These are phyloP conservation scores for Drosophila leontia DNA, from an alignment of 1,140 invertebrate genomes.

Conservation along the genomic window DNA sequence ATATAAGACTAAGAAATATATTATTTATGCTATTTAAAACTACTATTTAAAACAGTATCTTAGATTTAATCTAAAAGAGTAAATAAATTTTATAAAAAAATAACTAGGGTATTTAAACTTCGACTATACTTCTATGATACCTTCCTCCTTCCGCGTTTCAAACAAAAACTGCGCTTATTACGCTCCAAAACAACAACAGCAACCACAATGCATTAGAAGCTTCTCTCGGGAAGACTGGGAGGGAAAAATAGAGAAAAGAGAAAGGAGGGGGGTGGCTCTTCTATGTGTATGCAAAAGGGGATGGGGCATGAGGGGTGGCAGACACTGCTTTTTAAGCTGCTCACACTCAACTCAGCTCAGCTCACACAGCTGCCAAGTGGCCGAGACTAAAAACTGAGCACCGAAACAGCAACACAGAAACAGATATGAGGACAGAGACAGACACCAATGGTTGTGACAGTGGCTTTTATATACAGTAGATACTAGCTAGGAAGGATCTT, in stretches of 20 bases:
- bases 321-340: constrained; percentile 39
- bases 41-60: no score
- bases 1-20: no score
- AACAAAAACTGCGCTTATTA: constrained; percentile 78
- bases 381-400: constrained; percentile 48
- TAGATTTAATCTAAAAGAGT: no score
- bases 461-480: constrained; percentile 44
- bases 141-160: constrained; percentile 10
- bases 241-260: constrained; percentile 8
- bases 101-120: neutral
- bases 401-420: constrained; percentile 45
- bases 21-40: no score
- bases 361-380: constrained; percentile 61
- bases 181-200: constrained; percentile 14
- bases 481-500: neutral
- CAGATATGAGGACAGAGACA: constrained; percentile 21
- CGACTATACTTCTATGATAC: neutral
- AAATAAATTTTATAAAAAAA: neutral
- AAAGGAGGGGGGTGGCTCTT: neutral
- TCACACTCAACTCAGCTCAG: constrained; percentile 37
- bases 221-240: constrained; percentile 10
- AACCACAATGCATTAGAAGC: constrained; percentile 65
- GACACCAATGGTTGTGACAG: constrained; percentile 20
- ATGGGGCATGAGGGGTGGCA: neutral
- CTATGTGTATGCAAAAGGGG: no score